Base-by-base conservation (phyloP, 2,797 vertebrate genomes). In the Rhynchotus rufescens region DNA sequence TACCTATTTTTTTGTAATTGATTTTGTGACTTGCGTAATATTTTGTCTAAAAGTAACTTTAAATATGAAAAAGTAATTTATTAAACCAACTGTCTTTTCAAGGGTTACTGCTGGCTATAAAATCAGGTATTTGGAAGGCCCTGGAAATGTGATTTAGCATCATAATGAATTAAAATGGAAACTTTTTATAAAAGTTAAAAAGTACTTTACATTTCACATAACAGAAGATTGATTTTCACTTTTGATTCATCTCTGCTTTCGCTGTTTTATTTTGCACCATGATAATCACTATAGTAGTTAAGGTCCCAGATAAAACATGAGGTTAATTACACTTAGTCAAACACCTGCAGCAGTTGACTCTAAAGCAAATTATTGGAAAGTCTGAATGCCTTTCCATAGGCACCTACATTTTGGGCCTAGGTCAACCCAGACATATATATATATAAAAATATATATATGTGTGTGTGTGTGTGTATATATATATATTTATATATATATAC, bases 71-170 rank as follows among this genome's bases (percentile, higher is more conserved):
- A 72, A 49, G 3, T 93, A 94, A 91, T 74, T 91, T 95, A 93
- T 95, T 91, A 84, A 86, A 66, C 69, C 47, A 74, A 92, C 93
- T 92, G 14, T 90, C 67, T 90, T 90, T 81, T 88, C 45, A 92
- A 84, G 85, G 30, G 73, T 73, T 94, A 82, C 77, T 86, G 59
- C 86, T 93, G 66, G 80, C 54, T 84, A 86, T 19, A 79, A 90
- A 79, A 65, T 52, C 56, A 60, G 40, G 54, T 28, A 69, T 86
- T 92, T 94, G 82, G 45, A 88, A 95, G 90, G 61, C 51, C 56
- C 80, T n/a, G 56, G 20, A 17, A 89, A 28, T 89, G 60, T 88
- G 80, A 87, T 79, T 87, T 89, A 82, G 85, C 76, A 74, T 30
- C 21, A 51, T 75, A 59, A 67, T 85, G 10, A 77, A 77, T 92